Evolutionary conservation across 1,140 invertebrate genomes (phyloP), one percentile per base, ranked within the genome.

Genomic region (Zophobas atratus): DNA sequence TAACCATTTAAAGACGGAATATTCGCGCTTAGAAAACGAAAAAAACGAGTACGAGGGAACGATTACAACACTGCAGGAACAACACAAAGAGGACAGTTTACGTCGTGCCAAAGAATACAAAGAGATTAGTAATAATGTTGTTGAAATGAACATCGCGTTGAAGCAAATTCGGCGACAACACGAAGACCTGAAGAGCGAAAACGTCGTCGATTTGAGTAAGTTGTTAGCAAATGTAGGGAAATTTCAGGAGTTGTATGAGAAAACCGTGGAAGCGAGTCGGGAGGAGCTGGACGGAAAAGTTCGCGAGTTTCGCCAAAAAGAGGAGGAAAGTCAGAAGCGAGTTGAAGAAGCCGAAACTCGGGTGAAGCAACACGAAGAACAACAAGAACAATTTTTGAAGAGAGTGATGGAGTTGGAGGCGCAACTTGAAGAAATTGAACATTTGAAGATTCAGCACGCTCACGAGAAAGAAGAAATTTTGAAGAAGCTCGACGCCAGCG

Each of bases 11-110:
- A 48, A 81, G 70, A 46, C 76, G 57, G 76, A 88, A 77, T 85
- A 86, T 6, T 83, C 86, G 46, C 85, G 85, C 5, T 75, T 88
- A 6, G 84, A 86, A 73, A 82, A 84, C 33, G 87, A 88, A 74
- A 81, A 88, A 83, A 82, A 79, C 41, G 85, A 85, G 77, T 75
- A 43, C 48, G 86, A 80, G 85, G 84, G 51, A 6, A 38, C 43
- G 46, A 20, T 72, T 1, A 77, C 81, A 63, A 33, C 70, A 70
- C 33, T 84, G 33, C 67, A 78, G 49, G 53, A 79, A 70, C 75
- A 80, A 57, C 80, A 85, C 48, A 73, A 82, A 55, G 72, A 78
- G 5, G 82, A 82, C 8, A 60, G 6, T 60, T 6, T 60, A 8
- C n/a, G 20, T 6, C 36, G 35, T 60, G 5, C 56, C 8, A 60